Base-by-base conservation (phyloP, 2,113 vertebrate species). In the Gasterosteus nipponicus region DNA sequence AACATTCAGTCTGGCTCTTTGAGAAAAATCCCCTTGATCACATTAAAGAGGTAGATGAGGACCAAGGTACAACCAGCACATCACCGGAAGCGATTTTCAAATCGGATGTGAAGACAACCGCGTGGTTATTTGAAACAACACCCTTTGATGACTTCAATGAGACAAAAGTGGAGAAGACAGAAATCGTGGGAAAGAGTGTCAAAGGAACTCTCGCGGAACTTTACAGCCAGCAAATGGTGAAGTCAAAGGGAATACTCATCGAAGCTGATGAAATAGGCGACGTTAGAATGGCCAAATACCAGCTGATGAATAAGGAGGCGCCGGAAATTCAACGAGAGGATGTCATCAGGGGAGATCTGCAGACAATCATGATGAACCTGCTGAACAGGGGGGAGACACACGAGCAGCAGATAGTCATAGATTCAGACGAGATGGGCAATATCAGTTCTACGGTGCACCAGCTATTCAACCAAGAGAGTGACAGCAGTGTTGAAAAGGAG, bases 41-140 rank as follows among this genome's bases (percentile, higher is more conserved):
- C 77, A 93, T 97, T 87, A 95, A 94, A 62, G 94, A 96, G 81
- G 69, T 75, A 9, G 92, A 94, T 47, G 94, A 95, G 74, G 90
- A 46, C 5, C 82, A 74, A 77, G 69, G 83, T 46, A 69, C 58
- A 49, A 80, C 80, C 42, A 26, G 89, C 4, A 60, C 38, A 59
- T 41, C 65, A 41, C 92, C 68, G 39, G 96, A 97, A 87, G 94
- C 95, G 89, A 95, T 96, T 64, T 95, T 95, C 80, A 93, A 93
- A 85, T 95, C 93, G 0, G 95, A 97, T 83, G 97, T 98, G 16
- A 97, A 95, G 86, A 95, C 95, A 64, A 95, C 95, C 69, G 96
- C 95, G 0, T 97, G 96, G 96, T 95, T 97, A 62, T 98, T 98
- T 94, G 97, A 98, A 93, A 97, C 96, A 1, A 98, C 95, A 61